A percentile compares a stretch with the other conserved stretches of the same genome.
These are phyloP conservation scores for Pectinophora gossypiella DNA, from an alignment of 1,140 invertebrate species.

Conservation along the genomic window DNA sequence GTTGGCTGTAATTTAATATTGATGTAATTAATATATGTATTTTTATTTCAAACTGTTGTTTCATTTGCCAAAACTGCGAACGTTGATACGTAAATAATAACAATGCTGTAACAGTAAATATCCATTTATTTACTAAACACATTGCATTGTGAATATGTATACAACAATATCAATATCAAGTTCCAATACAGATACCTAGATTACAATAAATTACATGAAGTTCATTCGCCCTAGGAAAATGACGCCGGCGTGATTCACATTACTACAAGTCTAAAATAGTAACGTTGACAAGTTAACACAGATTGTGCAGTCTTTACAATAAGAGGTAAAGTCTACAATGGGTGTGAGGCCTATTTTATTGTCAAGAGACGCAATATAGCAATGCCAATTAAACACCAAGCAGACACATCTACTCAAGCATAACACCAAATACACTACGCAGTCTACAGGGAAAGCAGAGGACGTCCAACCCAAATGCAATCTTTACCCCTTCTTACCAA, in stretches of 20 bases:
- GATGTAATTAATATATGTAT: conserved; percentile 75
- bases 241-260: not conserved
- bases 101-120: conserved; percentile 12
- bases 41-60: conserved; percentile 61
- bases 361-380: not conserved
- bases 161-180: conserved; percentile 9
- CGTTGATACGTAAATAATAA: not conserved
- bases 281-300: too few relatives aligned
- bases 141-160: conserved; percentile 10
- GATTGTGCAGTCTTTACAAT: too few relatives aligned
- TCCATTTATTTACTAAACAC: conserved; percentile 15
- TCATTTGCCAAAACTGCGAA: conserved; percentile 12
- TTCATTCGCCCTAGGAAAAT: not conserved
- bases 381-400: too few relatives aligned
- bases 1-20: conserved; percentile 74
- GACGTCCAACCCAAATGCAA: too few relatives aligned
- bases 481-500: too few relatives aligned
- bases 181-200: not conserved
- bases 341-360: not conserved
- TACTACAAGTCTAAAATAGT: not conserved
- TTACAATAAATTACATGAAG: not conserved
- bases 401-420: too few relatives aligned
- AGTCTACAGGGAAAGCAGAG: too few relatives aligned
- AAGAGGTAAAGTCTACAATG: too few relatives aligned
- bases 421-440: too few relatives aligned